Evolutionary conservation across 2,113 vertebrate species (phyloP).

Genomic region (Crotalus viridis): DNA sequence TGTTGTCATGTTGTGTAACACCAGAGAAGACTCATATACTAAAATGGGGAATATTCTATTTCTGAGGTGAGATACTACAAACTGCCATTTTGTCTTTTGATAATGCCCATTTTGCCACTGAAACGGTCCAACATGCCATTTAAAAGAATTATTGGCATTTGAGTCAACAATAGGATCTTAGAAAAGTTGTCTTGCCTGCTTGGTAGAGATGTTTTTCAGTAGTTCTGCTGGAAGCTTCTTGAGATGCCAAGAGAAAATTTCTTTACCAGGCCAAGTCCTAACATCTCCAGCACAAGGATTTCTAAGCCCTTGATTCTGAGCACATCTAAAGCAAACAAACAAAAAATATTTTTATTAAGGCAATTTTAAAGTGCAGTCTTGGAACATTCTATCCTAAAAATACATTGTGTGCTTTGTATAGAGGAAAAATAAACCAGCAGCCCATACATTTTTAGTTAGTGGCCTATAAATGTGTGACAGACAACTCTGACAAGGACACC

Average conservation of each 20-base stretch:
- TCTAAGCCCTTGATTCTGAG: not conserved
- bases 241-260: not conserved
- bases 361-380: not conserved
- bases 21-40: not conserved
- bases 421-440: not conserved
- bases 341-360: not conserved
- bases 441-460: not conserved
- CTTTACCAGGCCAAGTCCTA: no score
- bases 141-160: not conserved
- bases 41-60: not conserved
- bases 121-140: not conserved
- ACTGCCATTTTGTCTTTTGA: not conserved
- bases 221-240: not conserved
- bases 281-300: not conserved
- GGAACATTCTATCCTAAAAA: not conserved
- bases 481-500: not conserved
- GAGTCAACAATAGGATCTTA: not conserved
- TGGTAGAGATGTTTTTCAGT: not conserved
- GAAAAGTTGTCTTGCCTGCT: not conserved
- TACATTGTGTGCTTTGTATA: not conserved
- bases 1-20: not conserved
- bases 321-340: not conserved
- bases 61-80: not conserved
- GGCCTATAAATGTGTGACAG: not conserved
- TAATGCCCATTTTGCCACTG: not conserved